These are phyloP conservation scores for Nipponia nippon DNA, from an alignment of 2,113 vertebrate species.

Conservation along the genomic window DNA sequence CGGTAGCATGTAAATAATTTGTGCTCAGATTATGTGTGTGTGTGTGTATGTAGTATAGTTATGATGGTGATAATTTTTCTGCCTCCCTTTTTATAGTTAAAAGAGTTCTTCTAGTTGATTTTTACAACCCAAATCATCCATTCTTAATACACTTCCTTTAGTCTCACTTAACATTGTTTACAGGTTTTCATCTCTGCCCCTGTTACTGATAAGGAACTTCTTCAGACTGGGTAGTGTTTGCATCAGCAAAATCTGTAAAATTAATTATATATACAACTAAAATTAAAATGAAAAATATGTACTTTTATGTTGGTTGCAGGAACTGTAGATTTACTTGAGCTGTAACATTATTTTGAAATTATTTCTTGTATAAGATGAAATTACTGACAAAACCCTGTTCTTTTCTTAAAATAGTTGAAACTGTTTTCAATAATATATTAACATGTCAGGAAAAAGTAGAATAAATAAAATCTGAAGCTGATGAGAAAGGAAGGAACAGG, in stretches of 20 bases:
- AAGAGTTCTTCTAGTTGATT: background rate
- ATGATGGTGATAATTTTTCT: background rate
- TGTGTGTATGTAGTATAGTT: accelerated
- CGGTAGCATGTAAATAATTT: background rate
- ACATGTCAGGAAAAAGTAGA: background rate
- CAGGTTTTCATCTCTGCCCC: background rate
- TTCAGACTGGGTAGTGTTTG: background rate
- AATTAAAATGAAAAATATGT: background rate
- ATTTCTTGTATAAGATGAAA: background rate
- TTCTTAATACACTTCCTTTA: background rate
- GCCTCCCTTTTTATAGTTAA: background rate
- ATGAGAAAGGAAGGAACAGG: background rate
- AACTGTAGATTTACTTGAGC: background rate
- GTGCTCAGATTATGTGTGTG: accelerated
- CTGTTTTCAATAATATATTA: background rate
- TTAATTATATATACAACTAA: background rate
- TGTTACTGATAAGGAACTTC: background rate
- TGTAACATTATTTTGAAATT: background rate
- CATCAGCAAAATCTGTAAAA: background rate
- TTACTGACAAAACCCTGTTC: background rate
- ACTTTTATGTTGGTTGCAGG: background rate
- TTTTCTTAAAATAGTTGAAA: background rate
- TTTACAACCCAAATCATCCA: background rate
- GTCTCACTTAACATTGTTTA: background rate
- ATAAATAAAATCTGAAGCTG: background rate